These are phyloP conservation scores for Nasonia giraulti DNA, from an alignment of 1,140 invertebrate genomes.

Conservation along the genomic window DNA sequence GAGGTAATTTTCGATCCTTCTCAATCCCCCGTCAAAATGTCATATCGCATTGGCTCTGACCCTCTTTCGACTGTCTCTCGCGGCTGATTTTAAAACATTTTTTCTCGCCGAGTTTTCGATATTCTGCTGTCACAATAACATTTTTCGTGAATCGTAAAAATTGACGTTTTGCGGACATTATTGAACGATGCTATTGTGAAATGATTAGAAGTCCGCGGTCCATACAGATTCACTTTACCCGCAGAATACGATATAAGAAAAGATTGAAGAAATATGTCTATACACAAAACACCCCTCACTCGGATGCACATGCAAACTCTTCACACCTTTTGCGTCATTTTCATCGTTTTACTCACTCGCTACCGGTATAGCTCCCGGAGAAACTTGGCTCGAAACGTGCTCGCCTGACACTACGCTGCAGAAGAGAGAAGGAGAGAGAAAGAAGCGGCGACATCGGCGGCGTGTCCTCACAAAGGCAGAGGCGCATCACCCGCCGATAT, in stretches of 20 bases:
- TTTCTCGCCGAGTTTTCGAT: background rate
- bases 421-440: background rate
- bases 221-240: background rate
- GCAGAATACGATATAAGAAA: background rate
- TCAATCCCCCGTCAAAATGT: conserved; percentile 18
- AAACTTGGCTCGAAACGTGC: background rate
- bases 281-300: background rate
- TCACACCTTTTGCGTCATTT: conserved; percentile 19
- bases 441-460: background rate
- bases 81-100: conserved; percentile 10
- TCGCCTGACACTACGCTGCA: background rate
- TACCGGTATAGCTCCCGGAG: background rate
- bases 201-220: background rate
- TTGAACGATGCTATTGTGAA: background rate
- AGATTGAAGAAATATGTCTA: background rate
- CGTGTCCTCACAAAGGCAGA: conserved; percentile 55
- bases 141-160: background rate
- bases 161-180: background rate
- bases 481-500: conserved; percentile 37
- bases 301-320: background rate
- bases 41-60: conserved; percentile 6
- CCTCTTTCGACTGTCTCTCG: background rate
- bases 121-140: background rate
- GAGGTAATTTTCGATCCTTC: background rate
- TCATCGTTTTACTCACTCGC: conserved; percentile 5